phyloP scores from a whole-genome alignment of 2,888 invertebrate species.

The Eubasilissa splendida region DNA sequence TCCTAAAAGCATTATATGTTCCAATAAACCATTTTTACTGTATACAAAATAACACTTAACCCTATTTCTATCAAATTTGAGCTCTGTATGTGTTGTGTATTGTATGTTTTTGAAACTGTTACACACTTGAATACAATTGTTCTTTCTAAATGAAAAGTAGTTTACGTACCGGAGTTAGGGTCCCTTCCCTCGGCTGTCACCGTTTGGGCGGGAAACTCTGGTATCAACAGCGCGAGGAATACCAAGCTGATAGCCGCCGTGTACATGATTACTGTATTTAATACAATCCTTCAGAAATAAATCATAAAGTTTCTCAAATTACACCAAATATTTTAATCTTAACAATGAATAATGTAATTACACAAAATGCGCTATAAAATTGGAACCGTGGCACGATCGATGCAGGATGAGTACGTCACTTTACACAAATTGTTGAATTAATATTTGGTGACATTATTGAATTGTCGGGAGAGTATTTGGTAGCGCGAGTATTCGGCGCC shows the following conservation, averaged over 20 bases:
- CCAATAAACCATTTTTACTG: no score
- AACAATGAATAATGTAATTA: not conserved
- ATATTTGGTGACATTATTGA: not conserved
- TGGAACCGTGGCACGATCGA: not conserved
- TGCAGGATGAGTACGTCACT: not conserved
- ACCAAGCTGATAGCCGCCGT: constrained; percentile 4
- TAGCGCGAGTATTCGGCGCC: not conserved
- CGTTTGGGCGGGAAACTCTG: constrained; percentile 43
- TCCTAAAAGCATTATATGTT: no score
- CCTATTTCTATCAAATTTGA: no score
- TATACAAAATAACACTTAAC: no score
- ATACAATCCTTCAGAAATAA: not conserved
- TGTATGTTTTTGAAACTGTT: no score
- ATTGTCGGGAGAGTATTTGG: not conserved
- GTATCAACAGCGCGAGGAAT: constrained; percentile 28
- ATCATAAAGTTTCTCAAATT: not conserved
- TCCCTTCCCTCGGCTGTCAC: constrained; percentile 24
- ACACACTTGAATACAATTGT: no score
- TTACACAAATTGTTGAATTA: constrained; percentile 6
- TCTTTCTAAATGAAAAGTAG: no score
- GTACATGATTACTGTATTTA: not conserved
- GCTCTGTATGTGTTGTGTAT: no score
- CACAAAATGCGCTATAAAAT: not conserved
- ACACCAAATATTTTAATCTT: not conserved
- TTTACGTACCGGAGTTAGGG: constrained; percentile 24